A percentile compares a stretch with the other conserved stretches of the same genome.
phyloP scores from a whole-genome alignment of 2,797 vertebrate genomes.

The Thunnus albacares region DNA sequence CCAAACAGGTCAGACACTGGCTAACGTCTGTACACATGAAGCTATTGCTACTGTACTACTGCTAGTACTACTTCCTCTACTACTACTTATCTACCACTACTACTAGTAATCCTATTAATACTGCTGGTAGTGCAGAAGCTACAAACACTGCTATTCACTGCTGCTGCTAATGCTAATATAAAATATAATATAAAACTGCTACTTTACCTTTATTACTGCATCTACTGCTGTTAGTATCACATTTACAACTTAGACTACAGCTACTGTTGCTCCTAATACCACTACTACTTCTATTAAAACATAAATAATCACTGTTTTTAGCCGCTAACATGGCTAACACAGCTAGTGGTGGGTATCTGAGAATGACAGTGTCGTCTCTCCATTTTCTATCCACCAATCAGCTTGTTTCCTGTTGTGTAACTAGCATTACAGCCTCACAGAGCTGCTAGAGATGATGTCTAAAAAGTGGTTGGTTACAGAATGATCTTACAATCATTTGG shows the following conservation, averaged over 20 bases:
- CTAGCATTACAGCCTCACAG: too few species aligned
- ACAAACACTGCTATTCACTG: too few species aligned
- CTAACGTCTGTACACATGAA: not conserved
- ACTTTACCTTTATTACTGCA: not conserved
- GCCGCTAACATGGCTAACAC: too few species aligned
- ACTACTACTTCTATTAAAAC: not conserved
- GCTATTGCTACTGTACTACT: not conserved
- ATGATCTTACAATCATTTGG: not conserved
- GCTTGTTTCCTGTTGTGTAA: not conserved
- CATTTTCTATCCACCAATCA: not conserved
- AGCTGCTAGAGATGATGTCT: too few species aligned
- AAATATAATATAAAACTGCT: not conserved
- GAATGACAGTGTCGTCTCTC: too few species aligned
- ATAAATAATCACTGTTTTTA: not conserved
- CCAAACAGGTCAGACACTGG: slow-evolving; percentile 90
- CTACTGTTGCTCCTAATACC: not conserved
- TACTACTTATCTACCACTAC: too few species aligned
- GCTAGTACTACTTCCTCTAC: too few species aligned
- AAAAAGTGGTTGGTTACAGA: too few species aligned
- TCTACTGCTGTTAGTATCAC: too few species aligned
- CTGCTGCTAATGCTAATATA: not conserved
- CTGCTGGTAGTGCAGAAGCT: not conserved
- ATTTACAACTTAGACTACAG: too few species aligned
- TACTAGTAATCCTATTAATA: not conserved
- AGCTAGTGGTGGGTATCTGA: too few species aligned